phyloP scores from a whole-genome alignment of 2,888 invertebrate genomes.

The Sinohyriopsis cumingii region DNA sequence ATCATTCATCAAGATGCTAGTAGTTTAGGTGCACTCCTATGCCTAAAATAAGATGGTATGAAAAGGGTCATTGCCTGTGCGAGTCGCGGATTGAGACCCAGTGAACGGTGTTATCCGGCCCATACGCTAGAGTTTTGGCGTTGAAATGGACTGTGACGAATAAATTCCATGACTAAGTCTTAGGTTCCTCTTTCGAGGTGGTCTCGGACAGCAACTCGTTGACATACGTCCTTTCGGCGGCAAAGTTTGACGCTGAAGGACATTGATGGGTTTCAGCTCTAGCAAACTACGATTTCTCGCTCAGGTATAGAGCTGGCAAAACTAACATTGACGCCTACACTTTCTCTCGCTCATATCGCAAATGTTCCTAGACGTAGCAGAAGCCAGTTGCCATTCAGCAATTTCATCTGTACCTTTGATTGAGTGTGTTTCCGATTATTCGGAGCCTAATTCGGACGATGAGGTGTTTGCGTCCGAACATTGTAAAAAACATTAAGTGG shows the following conservation, averaged over 20 bases:
- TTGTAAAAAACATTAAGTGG: conserved; percentile 4
- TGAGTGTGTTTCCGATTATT: background rate
- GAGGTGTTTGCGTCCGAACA: background rate
- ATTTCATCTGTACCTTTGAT: background rate
- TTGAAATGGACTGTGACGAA: conserved; percentile 28
- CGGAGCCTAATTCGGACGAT: background rate
- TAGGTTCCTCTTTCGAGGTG: conserved; percentile 9
- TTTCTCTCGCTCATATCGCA: background rate
- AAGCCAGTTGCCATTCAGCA: conserved; percentile 7
- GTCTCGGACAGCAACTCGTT: conserved; percentile 28
- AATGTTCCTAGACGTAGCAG: conserved; percentile 9
- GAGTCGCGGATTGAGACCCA: conserved; percentile 15
- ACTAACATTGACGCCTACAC: conserved; percentile 20
- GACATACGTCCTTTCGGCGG: conserved; percentile 26
- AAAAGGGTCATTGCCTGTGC: conserved; percentile 24
- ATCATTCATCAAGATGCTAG: conserved; percentile 15
- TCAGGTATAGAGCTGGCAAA: conserved; percentile 16
- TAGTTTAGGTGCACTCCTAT: background rate
- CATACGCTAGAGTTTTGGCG: conserved; percentile 24
- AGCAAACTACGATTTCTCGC: conserved; percentile 18
- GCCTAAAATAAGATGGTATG: conserved; percentile 1
- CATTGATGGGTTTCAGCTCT: conserved; percentile 22
- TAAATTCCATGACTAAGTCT: conserved; percentile 29
- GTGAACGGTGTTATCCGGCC: conserved; percentile 20
- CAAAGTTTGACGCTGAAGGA: conserved; percentile 24